Evolutionary conservation across 2,888 invertebrate genomes (phyloP), one percentile per base, ranked within the genome.

Genomic region (Drosophila paracracens): DNA sequence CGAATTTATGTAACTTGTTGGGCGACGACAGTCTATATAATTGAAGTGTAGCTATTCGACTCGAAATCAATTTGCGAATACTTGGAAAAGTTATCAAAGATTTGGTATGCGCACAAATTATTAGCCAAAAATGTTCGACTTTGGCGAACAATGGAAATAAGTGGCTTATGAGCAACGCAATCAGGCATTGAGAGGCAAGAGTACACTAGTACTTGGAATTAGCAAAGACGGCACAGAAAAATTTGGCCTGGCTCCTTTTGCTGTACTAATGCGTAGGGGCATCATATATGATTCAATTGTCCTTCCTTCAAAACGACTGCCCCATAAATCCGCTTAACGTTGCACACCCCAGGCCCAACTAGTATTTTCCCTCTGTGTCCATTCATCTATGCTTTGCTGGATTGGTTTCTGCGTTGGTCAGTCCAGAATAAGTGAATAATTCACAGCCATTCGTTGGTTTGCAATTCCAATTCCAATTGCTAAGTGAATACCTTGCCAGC

Each of bases 291-390:
- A n/a, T n/a, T 40, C 1, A n/a, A n/a, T n/a, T 43, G 13, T 43
- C 0, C 13, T 13, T 0, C 21, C 21, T 13, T 13, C 21, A 6
- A 21, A 48, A 13, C 8, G 64, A 21, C 13, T 38, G 51, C 10
- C 16, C 33, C 50, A 68, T 56, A 63, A 74, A 74, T 54, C 54
- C 38, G 79, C 79, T 79, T 79, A 76, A 59, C 56, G 27, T 40
- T 25, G 8, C 27, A 35, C 31, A 29, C 51, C 29, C 31, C 13
- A 25, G 0, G 2, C 8, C 16, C 25, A 27, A 25, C 8, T 16
- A 1, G 25, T 25, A 4, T 3, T n/a, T n/a, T 10, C 33, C 16
- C 10, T 27, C 29, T 13, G 1, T 46, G 43, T 29, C 29, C 29
- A 29, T 46, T 18, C 29, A 7, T 29, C 13, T 10, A 13, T 31